These are phyloP conservation scores for Lepidonotus clava DNA, from an alignment of 2,888 invertebrate species.

Conservation along the genomic window DNA sequence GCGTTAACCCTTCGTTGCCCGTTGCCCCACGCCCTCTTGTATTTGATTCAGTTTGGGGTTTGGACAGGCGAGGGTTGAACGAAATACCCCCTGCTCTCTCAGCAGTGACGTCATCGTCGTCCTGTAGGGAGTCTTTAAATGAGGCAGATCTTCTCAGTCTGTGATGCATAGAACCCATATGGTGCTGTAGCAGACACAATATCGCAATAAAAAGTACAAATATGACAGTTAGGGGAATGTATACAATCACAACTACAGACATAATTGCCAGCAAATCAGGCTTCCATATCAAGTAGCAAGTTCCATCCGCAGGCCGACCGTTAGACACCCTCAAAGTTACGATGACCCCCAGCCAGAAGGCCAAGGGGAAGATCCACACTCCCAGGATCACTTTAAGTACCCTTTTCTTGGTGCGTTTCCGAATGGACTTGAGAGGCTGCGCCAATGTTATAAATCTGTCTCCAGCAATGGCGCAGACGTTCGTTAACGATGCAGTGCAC, in stretches of 20 bases:
- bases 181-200: conserved; percentile 62
- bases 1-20: background rate
- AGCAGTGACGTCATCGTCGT: background rate
- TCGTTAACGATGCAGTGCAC: conserved; percentile 70
- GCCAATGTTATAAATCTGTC: conserved; percentile 71
- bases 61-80: conserved; percentile 38
- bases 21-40: background rate
- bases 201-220: conserved; percentile 70
- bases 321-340: conserved; percentile 53
- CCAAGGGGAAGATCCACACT: conserved; percentile 70
- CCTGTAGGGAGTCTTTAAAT: background rate
- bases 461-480: conserved; percentile 71
- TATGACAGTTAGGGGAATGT: conserved; percentile 69
- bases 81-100: conserved; percentile 47
- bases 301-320: conserved; percentile 9
- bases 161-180: conserved; percentile 57
- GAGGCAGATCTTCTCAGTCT: conserved; percentile 23
- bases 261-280: conserved; percentile 59
- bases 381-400: conserved; percentile 66
- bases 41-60: background rate
- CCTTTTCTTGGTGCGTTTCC: conserved; percentile 66
- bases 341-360: conserved; percentile 68
- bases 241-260: conserved; percentile 65
- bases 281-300: conserved; percentile 61
- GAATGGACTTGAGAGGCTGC: conserved; percentile 69